These are phyloP conservation scores for Sinodicranocentrus sp. DNA, from an alignment of 2,888 invertebrate genomes.

Conservation along the genomic window DNA sequence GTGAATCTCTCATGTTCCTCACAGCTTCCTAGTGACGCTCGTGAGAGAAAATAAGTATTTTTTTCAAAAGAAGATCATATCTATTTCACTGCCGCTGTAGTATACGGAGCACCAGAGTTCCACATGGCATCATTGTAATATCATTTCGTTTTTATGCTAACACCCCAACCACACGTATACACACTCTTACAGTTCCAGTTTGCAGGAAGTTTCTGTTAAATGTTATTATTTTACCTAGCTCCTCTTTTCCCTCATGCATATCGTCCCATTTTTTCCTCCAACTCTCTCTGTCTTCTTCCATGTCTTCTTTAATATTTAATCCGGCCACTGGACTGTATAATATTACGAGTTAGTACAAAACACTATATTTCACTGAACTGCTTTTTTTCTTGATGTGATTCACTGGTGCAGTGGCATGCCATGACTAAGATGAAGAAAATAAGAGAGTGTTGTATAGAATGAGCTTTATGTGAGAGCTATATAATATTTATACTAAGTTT, in stretches of 20 bases:
- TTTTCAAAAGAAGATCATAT: background rate
- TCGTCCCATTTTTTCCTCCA: background rate
- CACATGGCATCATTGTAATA: conserved; percentile 11
- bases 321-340: background rate
- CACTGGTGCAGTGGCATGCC: background rate
- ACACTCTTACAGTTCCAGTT: background rate
- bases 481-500: background rate
- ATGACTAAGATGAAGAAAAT: background rate
- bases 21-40: background rate
- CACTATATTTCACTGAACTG: background rate
- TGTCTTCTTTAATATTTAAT: conserved; percentile 26
- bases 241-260: background rate
- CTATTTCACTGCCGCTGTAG: background rate
- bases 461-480: background rate
- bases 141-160: background rate
- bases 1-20: background rate
- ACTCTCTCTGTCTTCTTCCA: background rate
- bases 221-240: conserved; percentile 1
- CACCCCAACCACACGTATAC: conserved; percentile 7
- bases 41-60: conserved; percentile 1
- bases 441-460: background rate
- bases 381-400: background rate
- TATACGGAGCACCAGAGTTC: background rate
- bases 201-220: background rate
- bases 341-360: background rate